Conservation (phyloP, 2,113 vertebrate genomes). For the Sylvia atricapilla region DNA sequence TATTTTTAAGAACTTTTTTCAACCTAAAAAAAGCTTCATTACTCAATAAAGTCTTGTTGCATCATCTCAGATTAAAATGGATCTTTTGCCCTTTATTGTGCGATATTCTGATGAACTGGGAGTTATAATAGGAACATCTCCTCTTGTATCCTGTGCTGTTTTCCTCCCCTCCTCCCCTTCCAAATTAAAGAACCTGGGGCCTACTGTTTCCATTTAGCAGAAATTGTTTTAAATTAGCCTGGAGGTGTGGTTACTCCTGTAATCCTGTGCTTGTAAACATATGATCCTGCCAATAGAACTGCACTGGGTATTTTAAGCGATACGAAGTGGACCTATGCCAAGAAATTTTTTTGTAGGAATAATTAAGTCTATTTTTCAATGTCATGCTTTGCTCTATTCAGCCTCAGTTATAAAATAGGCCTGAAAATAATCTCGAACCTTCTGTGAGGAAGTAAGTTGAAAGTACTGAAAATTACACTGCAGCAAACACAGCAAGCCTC, state of each 20-base stretch:
- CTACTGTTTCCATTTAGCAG: conserved; percentile 45
- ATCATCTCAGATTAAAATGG: conserved; percentile 1
- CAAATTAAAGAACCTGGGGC: not conserved
- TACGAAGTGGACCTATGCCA: conserved; percentile 13
- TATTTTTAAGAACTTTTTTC: conserved; percentile 23
- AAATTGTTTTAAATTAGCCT: conserved; percentile 52
- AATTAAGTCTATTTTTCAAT: conserved; percentile 60
- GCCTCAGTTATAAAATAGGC: conserved; percentile 32
- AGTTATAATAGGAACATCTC: not conserved
- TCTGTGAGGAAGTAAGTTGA: not conserved
- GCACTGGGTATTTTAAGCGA: conserved; percentile 37
- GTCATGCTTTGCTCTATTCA: not conserved
- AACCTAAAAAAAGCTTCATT: not conserved
- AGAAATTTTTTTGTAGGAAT: conserved; percentile 40
- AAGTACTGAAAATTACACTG: not conserved
- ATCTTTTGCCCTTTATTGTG: conserved; percentile 12
- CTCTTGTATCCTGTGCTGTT: not conserved
- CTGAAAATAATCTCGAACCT: conserved; percentile 11
- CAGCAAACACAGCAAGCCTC: not conserved
- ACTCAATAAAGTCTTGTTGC: not conserved
- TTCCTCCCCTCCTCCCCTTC: not conserved
- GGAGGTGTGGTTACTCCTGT: conserved; percentile 53
- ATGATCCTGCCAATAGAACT: conserved; percentile 7
- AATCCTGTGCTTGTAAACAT: conserved; percentile 51
- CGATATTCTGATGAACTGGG: not conserved